phyloP scores from a whole-genome alignment of 1,140 invertebrate genomes.

The Andrena cerasifolii region DNA sequence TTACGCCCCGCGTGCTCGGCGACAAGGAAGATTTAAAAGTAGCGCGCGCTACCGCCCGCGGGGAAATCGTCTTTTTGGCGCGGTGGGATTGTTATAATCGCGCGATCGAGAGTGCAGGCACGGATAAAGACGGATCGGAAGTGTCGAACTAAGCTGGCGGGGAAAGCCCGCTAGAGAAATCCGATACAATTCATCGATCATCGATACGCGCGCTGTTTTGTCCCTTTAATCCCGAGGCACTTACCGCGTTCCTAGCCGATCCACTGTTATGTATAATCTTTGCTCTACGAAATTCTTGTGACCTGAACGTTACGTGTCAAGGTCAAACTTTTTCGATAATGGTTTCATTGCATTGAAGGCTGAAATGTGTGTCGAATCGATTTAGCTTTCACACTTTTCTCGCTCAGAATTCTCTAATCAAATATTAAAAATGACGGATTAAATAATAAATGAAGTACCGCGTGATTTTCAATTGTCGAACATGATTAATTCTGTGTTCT shows the following conservation, averaged over 20 bases:
- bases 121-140: slow-evolving; percentile 36
- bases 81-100: slow-evolving; percentile 28
- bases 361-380: no score
- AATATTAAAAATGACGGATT: no score
- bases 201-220: not conserved
- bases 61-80: slow-evolving; percentile 27
- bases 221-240: not conserved
- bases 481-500: no score
- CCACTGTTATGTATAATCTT: not conserved
- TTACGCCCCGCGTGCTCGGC: slow-evolving; percentile 39
- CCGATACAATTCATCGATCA: slow-evolving; percentile 37
- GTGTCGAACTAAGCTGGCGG: slow-evolving; percentile 35
- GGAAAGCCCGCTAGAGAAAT: slow-evolving; percentile 8
- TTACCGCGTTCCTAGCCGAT: not conserved
- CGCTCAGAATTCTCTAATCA: no score
- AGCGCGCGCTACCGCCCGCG: not conserved
- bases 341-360: no score
- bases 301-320: no score
- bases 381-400: no score
- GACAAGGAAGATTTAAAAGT: slow-evolving; percentile 50
- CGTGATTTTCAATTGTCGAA: no score
- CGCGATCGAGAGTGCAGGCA: slow-evolving; percentile 10
- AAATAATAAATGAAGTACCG: no score
- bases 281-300: no score
- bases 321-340: no score